Conservation (phyloP, 2,888 invertebrate genomes). For the Tenthredo amoena region DNA sequence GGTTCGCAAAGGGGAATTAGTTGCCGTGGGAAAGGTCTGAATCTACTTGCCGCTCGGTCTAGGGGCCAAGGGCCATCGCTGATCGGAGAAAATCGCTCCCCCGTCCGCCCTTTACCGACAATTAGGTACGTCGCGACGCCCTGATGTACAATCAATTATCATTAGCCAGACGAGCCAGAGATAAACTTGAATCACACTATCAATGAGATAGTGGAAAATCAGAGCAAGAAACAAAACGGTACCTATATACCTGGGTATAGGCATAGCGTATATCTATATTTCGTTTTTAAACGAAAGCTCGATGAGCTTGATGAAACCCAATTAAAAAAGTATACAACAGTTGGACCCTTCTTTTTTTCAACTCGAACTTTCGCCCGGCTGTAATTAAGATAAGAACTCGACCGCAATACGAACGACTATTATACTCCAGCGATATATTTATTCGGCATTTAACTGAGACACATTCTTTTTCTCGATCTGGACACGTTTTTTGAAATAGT, state of each 20-base stretch:
- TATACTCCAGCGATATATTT: not conserved
- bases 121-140: conserved; percentile 39
- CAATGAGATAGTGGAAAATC: not conserved
- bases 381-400: conserved; percentile 15
- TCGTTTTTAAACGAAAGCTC: not conserved
- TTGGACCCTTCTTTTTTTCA: not conserved
- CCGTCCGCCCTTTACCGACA: conserved; percentile 19
- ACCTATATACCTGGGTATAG: too few relatives aligned
- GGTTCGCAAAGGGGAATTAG: conserved; percentile 42
- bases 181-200: conserved; percentile 12
- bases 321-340: conserved; percentile 5
- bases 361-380: not conserved
- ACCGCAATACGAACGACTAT: conserved; percentile 14
- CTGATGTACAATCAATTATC: conserved; percentile 28
- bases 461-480: not conserved
- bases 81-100: not conserved
- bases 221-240: not conserved
- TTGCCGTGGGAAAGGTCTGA: conserved; percentile 37
- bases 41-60: conserved; percentile 20
- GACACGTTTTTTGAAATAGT: not conserved
- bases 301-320: conserved; percentile 16
- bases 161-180: conserved; percentile 21
- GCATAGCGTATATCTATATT: not conserved
- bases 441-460: not conserved
- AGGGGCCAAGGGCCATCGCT: not conserved